Percentiles rank a stretch among this genome's conserved stretches.
Evolutionary conservation across 1,140 invertebrate species (phyloP).

Genomic region (Hestina assimilis): DNA sequence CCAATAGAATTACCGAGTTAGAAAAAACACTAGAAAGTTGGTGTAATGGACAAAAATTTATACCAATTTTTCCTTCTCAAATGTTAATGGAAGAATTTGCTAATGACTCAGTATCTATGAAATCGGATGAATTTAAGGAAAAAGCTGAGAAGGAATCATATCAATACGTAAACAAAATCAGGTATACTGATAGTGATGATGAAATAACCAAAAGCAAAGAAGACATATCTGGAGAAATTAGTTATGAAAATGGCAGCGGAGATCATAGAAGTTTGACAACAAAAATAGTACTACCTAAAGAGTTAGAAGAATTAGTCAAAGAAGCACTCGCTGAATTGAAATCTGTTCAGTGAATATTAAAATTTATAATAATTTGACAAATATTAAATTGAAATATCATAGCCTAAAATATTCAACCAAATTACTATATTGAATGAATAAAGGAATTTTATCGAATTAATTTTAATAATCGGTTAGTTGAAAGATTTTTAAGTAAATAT

Average conservation of each 20-base stretch:
- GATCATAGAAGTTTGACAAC: conserved; percentile 32
- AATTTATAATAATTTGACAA: too few relatives aligned
- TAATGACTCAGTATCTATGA: conserved; percentile 53
- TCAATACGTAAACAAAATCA: conserved; percentile 32
- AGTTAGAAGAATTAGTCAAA: conserved; percentile 67
- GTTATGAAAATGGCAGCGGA: conserved; percentile 31
- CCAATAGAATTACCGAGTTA: conserved; percentile 70
- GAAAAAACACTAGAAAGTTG: conserved; percentile 73
- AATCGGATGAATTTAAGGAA: conserved; percentile 63
- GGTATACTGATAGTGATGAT: conserved; percentile 52
- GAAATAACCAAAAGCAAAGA: conserved; percentile 30
- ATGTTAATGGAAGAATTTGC: conserved; percentile 71
- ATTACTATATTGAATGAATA: too few relatives aligned
- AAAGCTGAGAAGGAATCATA: conserved; percentile 29
- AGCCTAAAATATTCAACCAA: too few relatives aligned
- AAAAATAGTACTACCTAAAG: conserved; percentile 61
- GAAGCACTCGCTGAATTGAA: conserved; percentile 71
- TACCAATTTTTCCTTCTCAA: conserved; percentile 73
- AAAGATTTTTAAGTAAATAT: too few relatives aligned
- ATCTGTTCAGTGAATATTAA: conserved; percentile 15
- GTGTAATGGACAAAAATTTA: conserved; percentile 68
- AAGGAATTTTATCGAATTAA: too few relatives aligned
- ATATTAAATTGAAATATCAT: too few relatives aligned
- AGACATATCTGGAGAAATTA: conserved; percentile 24
- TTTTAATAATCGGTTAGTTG: too few relatives aligned